A percentile compares a stretch with the other conserved stretches of the same genome.
phyloP scores from a whole-genome alignment of 2,888 invertebrate genomes.

The Drosophila picticornis region DNA sequence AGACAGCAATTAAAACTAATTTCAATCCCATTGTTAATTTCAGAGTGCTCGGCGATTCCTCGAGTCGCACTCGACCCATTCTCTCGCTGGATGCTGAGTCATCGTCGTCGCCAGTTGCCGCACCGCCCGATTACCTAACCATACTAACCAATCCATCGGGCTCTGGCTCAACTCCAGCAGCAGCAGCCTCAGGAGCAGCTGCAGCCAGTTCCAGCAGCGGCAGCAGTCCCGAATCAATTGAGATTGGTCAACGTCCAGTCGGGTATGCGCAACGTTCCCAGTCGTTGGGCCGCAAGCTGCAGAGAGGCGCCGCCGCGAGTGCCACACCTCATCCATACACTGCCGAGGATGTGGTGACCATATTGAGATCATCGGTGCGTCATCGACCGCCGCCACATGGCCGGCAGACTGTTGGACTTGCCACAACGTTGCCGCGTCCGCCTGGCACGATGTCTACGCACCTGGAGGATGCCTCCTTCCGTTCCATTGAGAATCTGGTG shows the following conservation, averaged over 20 bases:
- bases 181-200: slow-evolving; percentile 47
- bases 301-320: slow-evolving; percentile 29
- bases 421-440: slow-evolving; percentile 63
- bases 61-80: slow-evolving; percentile 66
- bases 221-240: slow-evolving; percentile 71
- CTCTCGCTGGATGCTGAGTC: slow-evolving; percentile 67
- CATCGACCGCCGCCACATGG: slow-evolving; percentile 46
- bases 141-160: slow-evolving; percentile 69
- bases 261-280: slow-evolving; percentile 73
- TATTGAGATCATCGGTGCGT: slow-evolving; percentile 81
- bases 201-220: slow-evolving; percentile 36
- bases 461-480: slow-evolving; percentile 71
- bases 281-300: slow-evolving; percentile 76
- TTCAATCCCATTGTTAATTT: background rate
- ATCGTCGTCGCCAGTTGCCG: slow-evolving; percentile 57
- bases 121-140: slow-evolving; percentile 82
- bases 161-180: slow-evolving; percentile 14
- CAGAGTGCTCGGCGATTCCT: slow-evolving; percentile 74
- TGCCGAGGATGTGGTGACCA: slow-evolving; percentile 83
- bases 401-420: slow-evolving; percentile 30
- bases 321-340: slow-evolving; percentile 73
- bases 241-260: slow-evolving; percentile 68
- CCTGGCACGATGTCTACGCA: slow-evolving; percentile 66
- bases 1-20: background rate
- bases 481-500: slow-evolving; percentile 83